Evolutionary conservation across 1,140 invertebrate species (phyloP), one percentile per base, ranked within the genome.

Genomic region (Cecropterus lyciades): DNA sequence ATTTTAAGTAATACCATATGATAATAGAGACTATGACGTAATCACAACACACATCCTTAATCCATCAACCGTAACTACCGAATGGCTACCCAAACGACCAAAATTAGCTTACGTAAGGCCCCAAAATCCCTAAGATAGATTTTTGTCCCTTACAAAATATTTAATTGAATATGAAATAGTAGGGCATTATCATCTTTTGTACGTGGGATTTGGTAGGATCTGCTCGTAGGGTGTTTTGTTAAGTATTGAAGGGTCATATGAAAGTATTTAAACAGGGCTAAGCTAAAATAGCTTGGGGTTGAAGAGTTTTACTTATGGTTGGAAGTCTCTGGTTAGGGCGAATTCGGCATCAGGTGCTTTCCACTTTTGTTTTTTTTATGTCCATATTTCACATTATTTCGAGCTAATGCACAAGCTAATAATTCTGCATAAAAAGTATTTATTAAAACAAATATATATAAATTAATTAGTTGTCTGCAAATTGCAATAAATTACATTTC

Each of bases 121-220:
- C 69, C 69, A n/a, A 73, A 85, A 80, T 79, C 76, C 74, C 46
- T 66, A 75, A 79, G 67, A 87, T 80, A 78, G 70, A 84, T 86
- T 80, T 81, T 87, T 84, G 69, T 82, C 87, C 83, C 77, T 72
- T 73, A 87, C 84, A 88, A 87, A 91, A 89, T 83, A 84, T 87
- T 84, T 89, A 89, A 91, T 91, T 89, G 86, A 91, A 91, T 91
- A 89, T 85, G 84, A 87, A 91, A 88, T 85, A 80, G 77, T 70
- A 52, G 72, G 77, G 84, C 72, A 82, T 88, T 91, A 87, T 80
- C 82, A 74, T 91, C 85, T 86, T 91, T 89, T 91, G 85, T 91
- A 67, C 64, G 67, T 53, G 65, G 86, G 86, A 88, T 89, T 91
- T 86, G 70, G 75, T 64, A 60, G 80, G 82, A 83, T 82, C 79